Percentiles rank a stretch among this genome's conserved stretches.
Conservation (phyloP, 64 coral and sea anemone species). For the Montipora cactus region DNA sequence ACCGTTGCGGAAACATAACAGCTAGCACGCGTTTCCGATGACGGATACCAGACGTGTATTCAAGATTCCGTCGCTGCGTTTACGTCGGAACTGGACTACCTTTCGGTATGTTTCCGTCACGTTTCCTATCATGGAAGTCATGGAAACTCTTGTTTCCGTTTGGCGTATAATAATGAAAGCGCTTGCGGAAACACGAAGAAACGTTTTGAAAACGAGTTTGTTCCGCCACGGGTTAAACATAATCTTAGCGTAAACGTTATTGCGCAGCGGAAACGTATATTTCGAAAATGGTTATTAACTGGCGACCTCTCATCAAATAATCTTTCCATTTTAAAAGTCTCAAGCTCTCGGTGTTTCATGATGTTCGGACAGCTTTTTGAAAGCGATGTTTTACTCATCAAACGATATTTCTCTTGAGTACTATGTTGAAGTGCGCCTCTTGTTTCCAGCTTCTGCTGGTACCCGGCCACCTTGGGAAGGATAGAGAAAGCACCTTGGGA, state of each 20-base stretch:
- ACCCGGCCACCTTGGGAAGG: neutral
- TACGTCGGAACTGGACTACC: constrained; percentile 1
- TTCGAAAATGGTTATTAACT: neutral
- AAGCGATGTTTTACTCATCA: neutral
- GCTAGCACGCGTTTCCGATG: neutral
- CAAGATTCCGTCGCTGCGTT: neutral
- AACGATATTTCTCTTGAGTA: neutral
- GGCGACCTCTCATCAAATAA: neutral
- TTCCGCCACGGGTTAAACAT: neutral
- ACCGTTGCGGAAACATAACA: constrained; percentile 15
- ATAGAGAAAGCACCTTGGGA: too few species aligned
- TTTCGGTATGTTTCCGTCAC: neutral
- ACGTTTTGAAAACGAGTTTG: neutral
- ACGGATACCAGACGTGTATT: neutral
- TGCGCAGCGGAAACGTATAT: neutral
- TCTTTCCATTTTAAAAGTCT: neutral
- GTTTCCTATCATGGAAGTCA: neutral
- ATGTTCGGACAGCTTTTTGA: neutral
- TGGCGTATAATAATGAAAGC: neutral
- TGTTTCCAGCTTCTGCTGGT: neutral
- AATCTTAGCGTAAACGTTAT: neutral
- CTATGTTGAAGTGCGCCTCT: neutral
- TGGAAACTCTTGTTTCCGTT: neutral
- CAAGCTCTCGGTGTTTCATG: neutral
- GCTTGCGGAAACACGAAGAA: neutral